These are phyloP conservation scores for Glaucomys volans DNA, from an alignment of 2,113 vertebrate genomes.

Conservation along the genomic window DNA sequence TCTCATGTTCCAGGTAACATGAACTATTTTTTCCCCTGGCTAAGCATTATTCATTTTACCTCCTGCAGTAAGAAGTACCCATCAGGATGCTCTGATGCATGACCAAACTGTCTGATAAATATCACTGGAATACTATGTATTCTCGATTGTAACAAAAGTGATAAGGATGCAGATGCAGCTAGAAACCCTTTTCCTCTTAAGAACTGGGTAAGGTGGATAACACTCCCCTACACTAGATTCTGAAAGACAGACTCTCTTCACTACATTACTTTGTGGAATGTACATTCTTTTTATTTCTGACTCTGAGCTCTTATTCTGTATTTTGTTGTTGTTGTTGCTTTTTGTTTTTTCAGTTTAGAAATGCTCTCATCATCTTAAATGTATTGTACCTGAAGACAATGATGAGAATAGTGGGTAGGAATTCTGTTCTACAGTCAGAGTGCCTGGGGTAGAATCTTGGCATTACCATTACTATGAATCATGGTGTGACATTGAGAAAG, in stretches of 20 bases:
- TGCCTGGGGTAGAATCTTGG: neutral
- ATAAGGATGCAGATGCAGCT: neutral
- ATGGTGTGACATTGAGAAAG: conserved; percentile 1
- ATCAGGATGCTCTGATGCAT: conserved; percentile 9
- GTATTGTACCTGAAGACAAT: neutral
- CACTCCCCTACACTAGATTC: neutral
- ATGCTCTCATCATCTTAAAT: neutral
- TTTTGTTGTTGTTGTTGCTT: no score
- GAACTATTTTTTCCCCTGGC: neutral
- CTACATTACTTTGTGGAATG: neutral
- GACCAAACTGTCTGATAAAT: conserved; percentile 46
- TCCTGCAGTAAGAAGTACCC: conserved; percentile 15
- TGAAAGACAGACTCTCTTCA: neutral
- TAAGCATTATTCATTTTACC: conserved; percentile 54
- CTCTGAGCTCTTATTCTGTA: conserved; percentile 18
- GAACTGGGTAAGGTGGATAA: neutral
- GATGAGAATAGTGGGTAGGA: neutral
- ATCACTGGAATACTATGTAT: neutral
- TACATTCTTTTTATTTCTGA: conserved; percentile 37
- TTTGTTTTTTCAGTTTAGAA: neutral
- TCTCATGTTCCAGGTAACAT: conserved; percentile 26
- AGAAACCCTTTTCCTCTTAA: conserved; percentile 7
- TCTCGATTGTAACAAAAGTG: conserved; percentile 15
- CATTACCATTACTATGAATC: neutral
- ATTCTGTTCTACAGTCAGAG: neutral